Evolutionary conservation across 2,888 invertebrate genomes (phyloP).

Genomic region (Plusia festucae): DNA sequence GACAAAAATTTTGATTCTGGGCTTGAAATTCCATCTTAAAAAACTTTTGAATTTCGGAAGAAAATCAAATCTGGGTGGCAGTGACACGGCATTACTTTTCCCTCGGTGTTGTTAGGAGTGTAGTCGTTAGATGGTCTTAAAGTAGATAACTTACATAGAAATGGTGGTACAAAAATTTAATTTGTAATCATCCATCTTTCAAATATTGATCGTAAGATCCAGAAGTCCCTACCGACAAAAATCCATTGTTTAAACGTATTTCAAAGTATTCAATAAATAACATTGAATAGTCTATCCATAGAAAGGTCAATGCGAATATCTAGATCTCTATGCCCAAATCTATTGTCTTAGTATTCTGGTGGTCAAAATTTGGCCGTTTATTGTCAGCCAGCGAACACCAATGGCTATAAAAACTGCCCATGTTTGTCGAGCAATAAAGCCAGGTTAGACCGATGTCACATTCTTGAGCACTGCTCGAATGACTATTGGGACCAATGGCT

Average conservation of each 20-base stretch:
- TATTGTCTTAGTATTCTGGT: no score
- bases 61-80: conserved; percentile 24
- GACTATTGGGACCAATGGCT: background rate
- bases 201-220: no score
- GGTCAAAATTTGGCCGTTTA: background rate
- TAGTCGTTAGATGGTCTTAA: background rate
- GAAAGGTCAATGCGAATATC: no score
- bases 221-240: no score
- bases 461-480: background rate
- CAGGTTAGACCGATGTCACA: background rate
- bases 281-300: no score
- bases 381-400: background rate
- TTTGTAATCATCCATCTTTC: no score
- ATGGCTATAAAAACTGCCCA: background rate
- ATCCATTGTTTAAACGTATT: no score
- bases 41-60: background rate
- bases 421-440: background rate
- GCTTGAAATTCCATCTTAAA: background rate
- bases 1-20: conserved; percentile 18
- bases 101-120: background rate
- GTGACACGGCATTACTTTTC: background rate
- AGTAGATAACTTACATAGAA: no score
- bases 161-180: no score
- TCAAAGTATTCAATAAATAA: no score
- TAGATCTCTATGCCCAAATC: no score